Percentiles rank a stretch among this genome's conserved stretches.
Conservation (phyloP, 2,888 invertebrate species). For the Lepidocyrtoides sp. region DNA sequence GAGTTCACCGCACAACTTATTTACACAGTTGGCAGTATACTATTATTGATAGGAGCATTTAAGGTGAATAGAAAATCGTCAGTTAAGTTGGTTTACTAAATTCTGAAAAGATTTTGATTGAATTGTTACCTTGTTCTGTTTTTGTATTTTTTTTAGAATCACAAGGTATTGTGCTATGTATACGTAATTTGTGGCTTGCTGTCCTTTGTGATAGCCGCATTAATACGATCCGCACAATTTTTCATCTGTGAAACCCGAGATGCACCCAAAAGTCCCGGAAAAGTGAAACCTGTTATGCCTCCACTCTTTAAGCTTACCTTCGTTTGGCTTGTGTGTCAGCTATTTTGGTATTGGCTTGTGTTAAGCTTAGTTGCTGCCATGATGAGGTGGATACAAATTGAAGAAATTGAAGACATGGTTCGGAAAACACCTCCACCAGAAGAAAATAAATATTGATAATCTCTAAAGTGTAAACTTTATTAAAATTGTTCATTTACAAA, state of each 20-base stretch:
- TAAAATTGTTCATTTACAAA: not conserved
- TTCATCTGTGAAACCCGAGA: slow-evolving; percentile 22
- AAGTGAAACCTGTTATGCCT: slow-evolving; percentile 27
- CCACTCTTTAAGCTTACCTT: slow-evolving; percentile 56
- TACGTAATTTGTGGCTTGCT: slow-evolving; percentile 52
- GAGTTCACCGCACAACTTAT: slow-evolving; percentile 57
- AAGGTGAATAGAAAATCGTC: not conserved
- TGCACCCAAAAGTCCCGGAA: not conserved
- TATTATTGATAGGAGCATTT: slow-evolving; percentile 47
- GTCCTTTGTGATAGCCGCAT: slow-evolving; percentile 24
- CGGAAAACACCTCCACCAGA: slow-evolving; percentile 5
- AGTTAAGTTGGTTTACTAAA: not conserved
- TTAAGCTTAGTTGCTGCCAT: slow-evolving; percentile 51
- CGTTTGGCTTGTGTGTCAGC: slow-evolving; percentile 55
- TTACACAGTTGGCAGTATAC: slow-evolving; percentile 36
- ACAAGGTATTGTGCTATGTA: slow-evolving; percentile 56
- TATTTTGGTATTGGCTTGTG: slow-evolving; percentile 65
- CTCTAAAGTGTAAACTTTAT: not conserved
- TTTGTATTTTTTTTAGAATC: slow-evolving; percentile 34
- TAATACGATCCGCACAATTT: slow-evolving; percentile 61
- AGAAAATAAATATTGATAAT: slow-evolving; percentile 32
- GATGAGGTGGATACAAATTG: slow-evolving; percentile 88
- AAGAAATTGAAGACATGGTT: slow-evolving; percentile 93
- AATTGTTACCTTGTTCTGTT: not conserved
- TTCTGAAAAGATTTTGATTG: not conserved